Evolutionary conservation across 2,113 vertebrate species (phyloP).

Genomic region (Turnix velox): DNA sequence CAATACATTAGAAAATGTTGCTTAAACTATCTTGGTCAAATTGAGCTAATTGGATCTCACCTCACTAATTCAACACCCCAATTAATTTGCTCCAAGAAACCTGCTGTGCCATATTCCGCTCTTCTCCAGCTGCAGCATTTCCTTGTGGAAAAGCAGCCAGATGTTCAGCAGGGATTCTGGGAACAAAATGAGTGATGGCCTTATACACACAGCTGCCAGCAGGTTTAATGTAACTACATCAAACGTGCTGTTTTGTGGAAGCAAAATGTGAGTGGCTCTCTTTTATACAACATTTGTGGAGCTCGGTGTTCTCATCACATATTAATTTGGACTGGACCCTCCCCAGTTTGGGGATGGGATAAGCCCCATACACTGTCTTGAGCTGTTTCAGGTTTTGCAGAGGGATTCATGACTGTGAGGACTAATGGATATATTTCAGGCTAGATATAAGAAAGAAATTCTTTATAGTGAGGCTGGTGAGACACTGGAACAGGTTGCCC

Average conservation of each 20-base stretch:
- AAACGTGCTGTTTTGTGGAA: neutral
- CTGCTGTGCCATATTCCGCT: neutral
- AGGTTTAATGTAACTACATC: neutral
- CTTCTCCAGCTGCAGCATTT: neutral
- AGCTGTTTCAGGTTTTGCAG: neutral
- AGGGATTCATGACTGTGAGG: fast-evolving
- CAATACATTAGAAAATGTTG: neutral
- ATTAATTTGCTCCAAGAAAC: neutral
- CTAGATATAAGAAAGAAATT: too few relatives aligned
- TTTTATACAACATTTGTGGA: neutral
- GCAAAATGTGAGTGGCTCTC: fast-evolving
- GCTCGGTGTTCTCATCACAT: neutral
- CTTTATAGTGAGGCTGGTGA: too few relatives aligned
- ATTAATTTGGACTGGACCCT: neutral
- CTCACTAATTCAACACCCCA: neutral
- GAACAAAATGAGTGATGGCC: neutral
- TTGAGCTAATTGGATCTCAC: neutral
- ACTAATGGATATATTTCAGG: too few relatives aligned
- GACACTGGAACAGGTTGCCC: too few relatives aligned
- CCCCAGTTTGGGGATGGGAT: neutral
- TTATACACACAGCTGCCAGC: neutral
- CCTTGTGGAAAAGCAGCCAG: neutral
- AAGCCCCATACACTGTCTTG: neutral
- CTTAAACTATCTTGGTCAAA: neutral
- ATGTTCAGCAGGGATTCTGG: neutral